phyloP scores from a whole-genome alignment of 2,113 vertebrate genomes.

The Phylloscopus trochilus region DNA sequence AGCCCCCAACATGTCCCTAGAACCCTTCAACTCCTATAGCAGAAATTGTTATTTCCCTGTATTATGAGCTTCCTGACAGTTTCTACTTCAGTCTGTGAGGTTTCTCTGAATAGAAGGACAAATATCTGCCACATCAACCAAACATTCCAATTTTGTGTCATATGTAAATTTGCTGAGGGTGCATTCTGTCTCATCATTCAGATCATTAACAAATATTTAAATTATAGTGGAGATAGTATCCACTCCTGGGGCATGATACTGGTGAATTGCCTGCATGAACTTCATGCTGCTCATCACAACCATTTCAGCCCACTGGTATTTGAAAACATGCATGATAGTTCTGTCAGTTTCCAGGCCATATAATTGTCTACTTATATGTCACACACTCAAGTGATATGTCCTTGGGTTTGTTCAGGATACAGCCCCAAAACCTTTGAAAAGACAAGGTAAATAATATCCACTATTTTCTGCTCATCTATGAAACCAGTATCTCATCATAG shows the following conservation, averaged over 20 bases:
- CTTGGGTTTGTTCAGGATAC: neutral
- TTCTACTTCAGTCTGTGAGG: neutral
- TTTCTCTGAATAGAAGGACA: neutral
- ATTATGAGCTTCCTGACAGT: neutral
- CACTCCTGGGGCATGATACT: neutral
- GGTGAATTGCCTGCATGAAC: neutral
- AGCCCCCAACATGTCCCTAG: accelerated
- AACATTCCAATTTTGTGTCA: neutral
- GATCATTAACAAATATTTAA: neutral
- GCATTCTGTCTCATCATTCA: neutral
- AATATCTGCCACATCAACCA: neutral
- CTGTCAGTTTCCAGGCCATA: neutral
- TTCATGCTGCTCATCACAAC: neutral
- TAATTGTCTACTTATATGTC: neutral
- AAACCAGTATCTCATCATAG: neutral
- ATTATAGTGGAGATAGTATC: neutral
- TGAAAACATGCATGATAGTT: neutral
- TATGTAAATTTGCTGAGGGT: neutral
- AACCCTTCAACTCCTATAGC: neutral
- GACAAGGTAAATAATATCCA: neutral
- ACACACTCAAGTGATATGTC: neutral
- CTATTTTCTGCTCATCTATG: neutral
- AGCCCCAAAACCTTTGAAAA: neutral
- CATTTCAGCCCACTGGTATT: neutral
- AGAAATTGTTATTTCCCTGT: neutral